phyloP scores from a whole-genome alignment of 2,888 invertebrate species.

The Cancer borealis region DNA sequence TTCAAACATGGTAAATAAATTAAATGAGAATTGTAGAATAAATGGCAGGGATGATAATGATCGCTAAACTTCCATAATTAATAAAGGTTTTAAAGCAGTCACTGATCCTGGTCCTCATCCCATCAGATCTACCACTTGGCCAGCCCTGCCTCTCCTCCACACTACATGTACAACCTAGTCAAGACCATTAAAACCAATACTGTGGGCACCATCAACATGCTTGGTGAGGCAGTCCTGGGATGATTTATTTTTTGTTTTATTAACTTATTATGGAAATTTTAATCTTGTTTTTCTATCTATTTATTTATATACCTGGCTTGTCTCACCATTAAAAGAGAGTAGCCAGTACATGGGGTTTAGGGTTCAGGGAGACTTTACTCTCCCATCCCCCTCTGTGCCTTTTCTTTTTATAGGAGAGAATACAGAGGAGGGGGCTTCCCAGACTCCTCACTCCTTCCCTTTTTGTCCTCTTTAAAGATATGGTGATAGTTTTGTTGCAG shows the following conservation, averaged over 20 bases:
- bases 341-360: too few species aligned
- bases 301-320: neutral
- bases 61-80: neutral
- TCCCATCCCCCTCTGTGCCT: too few species aligned
- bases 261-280: too few species aligned
- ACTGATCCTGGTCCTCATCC: neutral
- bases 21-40: neutral
- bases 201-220: conserved; percentile 95
- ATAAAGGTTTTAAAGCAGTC: neutral
- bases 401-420: too few species aligned
- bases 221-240: conserved; percentile 83
- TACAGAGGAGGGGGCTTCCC: too few species aligned
- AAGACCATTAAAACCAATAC: conserved; percentile 99
- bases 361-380: too few species aligned
- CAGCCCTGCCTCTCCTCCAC: conserved; percentile 98
- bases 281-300: too few species aligned
- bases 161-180: conserved; percentile 99
- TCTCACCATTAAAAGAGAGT: neutral
- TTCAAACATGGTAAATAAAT: neutral
- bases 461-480: too few species aligned
- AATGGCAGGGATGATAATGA: neutral
- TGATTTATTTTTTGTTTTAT: too few species aligned
- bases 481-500: too few species aligned
- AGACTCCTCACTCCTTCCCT: too few species aligned
- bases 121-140: conserved; percentile 96